Evolutionary conservation across 2,888 invertebrate genomes (phyloP).

Genomic region (Zelleria hepariella): DNA sequence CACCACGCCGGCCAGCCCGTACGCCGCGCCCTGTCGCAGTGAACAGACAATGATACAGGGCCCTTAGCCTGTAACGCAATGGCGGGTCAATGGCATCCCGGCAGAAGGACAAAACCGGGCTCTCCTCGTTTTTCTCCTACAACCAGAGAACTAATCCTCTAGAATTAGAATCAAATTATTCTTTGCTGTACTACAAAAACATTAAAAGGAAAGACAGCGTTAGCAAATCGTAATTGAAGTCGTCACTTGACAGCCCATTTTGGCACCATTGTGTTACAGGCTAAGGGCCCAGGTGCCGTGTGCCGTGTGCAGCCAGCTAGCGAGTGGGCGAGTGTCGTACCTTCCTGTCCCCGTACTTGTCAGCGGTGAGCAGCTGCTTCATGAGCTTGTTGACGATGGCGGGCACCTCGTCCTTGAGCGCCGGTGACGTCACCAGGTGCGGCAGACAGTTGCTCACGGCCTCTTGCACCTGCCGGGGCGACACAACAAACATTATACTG

Average conservation of each 20-base stretch:
- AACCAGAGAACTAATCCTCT: too few species aligned
- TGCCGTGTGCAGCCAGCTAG: too few species aligned
- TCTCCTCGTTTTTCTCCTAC: too few species aligned
- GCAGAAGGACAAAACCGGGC: too few species aligned
- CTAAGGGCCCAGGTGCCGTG: too few species aligned
- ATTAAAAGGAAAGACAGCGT: too few species aligned
- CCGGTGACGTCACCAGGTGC: constrained; percentile 84
- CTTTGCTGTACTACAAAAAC: too few species aligned
- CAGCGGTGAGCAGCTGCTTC: constrained; percentile 88
- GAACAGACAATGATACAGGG: constrained; percentile 13
- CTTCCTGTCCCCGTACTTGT: constrained; percentile 90
- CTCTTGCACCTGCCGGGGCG: constrained; percentile 84
- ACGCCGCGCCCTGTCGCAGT: constrained; percentile 91
- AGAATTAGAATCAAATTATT: too few species aligned
- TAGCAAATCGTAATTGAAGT: too few species aligned
- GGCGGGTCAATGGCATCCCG: too few species aligned
- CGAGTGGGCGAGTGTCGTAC: constrained; percentile 26
- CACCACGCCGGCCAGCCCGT: constrained; percentile 95
- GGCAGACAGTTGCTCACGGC: constrained; percentile 97
- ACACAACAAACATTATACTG: not conserved
- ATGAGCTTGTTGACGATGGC: constrained; percentile 89
- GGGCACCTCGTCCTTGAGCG: constrained; percentile 92
- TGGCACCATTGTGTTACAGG: not conserved
- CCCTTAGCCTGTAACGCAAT: too few species aligned
- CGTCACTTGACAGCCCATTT: too few species aligned